Conservation (phyloP, 2,888 invertebrate species). For the Perizoma flavofasciatum region DNA sequence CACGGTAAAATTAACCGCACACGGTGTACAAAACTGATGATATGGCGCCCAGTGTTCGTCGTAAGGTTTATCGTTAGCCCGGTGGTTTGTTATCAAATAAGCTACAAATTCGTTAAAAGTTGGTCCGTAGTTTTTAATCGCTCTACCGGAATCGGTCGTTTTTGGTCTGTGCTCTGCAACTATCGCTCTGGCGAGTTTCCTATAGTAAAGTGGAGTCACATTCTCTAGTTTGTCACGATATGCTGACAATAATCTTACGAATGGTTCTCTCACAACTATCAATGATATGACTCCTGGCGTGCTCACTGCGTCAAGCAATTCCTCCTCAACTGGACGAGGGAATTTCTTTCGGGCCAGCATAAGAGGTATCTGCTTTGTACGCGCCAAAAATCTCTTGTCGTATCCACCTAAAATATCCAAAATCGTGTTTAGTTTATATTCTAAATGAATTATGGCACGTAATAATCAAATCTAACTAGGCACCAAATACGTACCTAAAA, state of each 20-base stretch:
- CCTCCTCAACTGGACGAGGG: slow-evolving; percentile 86
- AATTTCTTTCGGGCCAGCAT: slow-evolving; percentile 87
- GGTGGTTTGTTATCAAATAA: slow-evolving; percentile 86
- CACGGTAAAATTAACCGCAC: slow-evolving; percentile 86
- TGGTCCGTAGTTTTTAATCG: slow-evolving; percentile 77
- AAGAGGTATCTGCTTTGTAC: slow-evolving; percentile 85
- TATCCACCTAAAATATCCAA: slow-evolving; percentile 79
- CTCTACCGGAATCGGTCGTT: slow-evolving; percentile 58
- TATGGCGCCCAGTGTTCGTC: slow-evolving; percentile 88
- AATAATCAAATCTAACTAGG: background rate
- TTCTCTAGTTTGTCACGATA: slow-evolving; percentile 90
- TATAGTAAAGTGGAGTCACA: slow-evolving; percentile 87
- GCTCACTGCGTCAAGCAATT: slow-evolving; percentile 83
- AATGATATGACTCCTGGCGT: slow-evolving; percentile 86
- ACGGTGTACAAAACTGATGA: slow-evolving; percentile 86
- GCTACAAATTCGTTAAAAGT: slow-evolving; percentile 89
- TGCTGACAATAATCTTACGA: slow-evolving; percentile 88
- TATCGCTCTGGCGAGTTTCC: slow-evolving; percentile 86
- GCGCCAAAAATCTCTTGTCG: slow-evolving; percentile 83
- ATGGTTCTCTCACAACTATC: slow-evolving; percentile 88
- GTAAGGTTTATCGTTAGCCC: slow-evolving; percentile 73
- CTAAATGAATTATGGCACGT: background rate
- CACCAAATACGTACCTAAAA: slow-evolving; percentile 77
- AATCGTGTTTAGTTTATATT: background rate
- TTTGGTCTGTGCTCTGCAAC: slow-evolving; percentile 83